These are phyloP conservation scores for Nannospalax galili DNA, from an alignment of 2,113 vertebrate genomes.

Conservation along the genomic window DNA sequence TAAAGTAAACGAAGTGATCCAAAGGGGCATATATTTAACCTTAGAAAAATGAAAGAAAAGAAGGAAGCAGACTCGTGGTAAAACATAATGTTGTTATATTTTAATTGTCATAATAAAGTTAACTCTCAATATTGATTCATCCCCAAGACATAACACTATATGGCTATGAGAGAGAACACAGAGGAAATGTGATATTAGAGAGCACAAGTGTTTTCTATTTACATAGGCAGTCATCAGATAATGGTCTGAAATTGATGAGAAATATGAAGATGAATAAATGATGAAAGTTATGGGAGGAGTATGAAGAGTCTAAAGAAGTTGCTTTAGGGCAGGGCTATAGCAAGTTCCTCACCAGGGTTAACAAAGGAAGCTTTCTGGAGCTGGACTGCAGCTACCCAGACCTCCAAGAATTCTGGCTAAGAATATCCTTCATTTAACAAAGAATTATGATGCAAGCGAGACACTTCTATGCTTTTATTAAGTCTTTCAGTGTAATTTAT, in stretches of 20 bases:
- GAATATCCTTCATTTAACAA: constrained; percentile 57
- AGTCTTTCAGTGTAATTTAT: constrained; percentile 20
- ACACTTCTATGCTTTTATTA: not conserved
- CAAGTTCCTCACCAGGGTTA: not conserved
- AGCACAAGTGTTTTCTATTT: not conserved
- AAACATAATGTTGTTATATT: not conserved
- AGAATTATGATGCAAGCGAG: constrained; percentile 58
- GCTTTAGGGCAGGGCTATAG: not conserved
- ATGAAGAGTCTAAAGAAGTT: not conserved
- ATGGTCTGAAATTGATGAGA: not conserved
- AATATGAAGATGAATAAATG: not conserved
- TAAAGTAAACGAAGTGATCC: not conserved
- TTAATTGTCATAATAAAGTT: not conserved
- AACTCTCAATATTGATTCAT: not conserved
- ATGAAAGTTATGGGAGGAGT: not conserved
- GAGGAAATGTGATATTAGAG: not conserved
- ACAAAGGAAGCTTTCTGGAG: constrained; percentile 21
- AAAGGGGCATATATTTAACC: not conserved
- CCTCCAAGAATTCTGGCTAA: constrained; percentile 70
- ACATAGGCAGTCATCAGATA: not conserved
- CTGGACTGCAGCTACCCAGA: constrained; percentile 52
- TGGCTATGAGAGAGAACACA: not conserved
- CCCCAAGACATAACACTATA: not conserved
- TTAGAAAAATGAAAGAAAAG: constrained; percentile 11
- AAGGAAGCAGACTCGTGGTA: not conserved